Conservation (phyloP, 2,113 vertebrate species). For the Peromyscus polionotus region DNA sequence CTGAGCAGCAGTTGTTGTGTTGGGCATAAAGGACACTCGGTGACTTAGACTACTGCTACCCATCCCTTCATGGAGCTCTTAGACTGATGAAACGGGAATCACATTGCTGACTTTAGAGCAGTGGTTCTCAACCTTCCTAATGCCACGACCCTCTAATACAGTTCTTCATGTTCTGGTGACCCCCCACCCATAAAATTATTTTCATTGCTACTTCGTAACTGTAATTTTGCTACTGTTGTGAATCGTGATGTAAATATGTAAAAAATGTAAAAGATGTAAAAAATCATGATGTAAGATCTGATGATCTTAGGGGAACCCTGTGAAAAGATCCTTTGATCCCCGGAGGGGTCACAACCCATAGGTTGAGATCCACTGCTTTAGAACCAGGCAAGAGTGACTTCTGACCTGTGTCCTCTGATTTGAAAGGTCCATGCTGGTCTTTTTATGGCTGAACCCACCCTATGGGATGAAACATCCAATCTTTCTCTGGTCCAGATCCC, state of each 20-base stretch:
- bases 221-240: background rate
- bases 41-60: background rate
- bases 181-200: background rate
- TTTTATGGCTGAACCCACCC: background rate
- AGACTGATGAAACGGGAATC: background rate
- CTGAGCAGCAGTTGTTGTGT: background rate
- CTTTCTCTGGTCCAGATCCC: background rate
- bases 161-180: background rate
- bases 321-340: background rate
- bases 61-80: background rate
- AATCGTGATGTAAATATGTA: background rate
- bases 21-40: background rate
- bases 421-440: background rate
- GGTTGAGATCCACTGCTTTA: background rate
- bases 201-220: background rate
- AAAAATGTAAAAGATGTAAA: too few relatives aligned
- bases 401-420: slow-evolving; percentile 14
- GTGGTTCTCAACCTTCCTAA: background rate
- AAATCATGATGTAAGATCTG: too few relatives aligned
- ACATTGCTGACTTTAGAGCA: background rate
- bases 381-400: background rate
- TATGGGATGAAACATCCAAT: background rate
- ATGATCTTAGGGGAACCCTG: background rate
- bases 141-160: too few relatives aligned
- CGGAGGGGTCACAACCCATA: background rate